phyloP scores from a whole-genome alignment of 1,140 invertebrate species.

The Mya arenaria region DNA sequence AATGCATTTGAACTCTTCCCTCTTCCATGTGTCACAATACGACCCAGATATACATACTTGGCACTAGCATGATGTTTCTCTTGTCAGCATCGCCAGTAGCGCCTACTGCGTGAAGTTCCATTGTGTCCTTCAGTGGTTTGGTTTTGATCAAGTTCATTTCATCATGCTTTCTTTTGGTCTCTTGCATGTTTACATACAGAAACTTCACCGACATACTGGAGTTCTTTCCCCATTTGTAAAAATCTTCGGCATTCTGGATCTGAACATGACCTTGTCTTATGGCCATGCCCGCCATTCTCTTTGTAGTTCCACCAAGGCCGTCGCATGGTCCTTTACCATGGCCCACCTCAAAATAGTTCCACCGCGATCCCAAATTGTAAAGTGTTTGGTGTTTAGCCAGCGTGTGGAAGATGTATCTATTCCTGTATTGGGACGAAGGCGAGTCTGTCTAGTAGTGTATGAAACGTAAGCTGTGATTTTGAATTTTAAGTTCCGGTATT shows the following conservation, averaged over 20 bases:
- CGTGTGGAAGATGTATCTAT: conserved; percentile 20
- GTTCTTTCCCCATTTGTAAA: conserved; percentile 8
- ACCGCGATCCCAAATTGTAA: neutral
- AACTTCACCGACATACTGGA: neutral
- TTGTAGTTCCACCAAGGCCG: conserved; percentile 5
- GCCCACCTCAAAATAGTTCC: neutral
- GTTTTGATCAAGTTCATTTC: neutral
- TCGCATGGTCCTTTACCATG: neutral
- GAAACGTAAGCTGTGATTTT: neutral
- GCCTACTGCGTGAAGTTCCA: neutral
- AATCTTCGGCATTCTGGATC: conserved; percentile 38
- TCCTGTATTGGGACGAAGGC: conserved; percentile 38
- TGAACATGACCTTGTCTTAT: conserved; percentile 1
- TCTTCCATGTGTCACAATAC: neutral
- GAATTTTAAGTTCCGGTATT: conserved; percentile 2
- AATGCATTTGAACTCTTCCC: neutral
- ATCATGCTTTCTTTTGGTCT: neutral
- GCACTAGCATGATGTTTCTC: neutral
- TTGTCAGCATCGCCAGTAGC: neutral
- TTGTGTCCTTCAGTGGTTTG: neutral
- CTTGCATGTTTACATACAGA: neutral
- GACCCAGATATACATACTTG: neutral
- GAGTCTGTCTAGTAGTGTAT: conserved; percentile 47
- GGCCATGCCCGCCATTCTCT: conserved; percentile 40
- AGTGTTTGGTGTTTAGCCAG: neutral